Evolutionary conservation across 2,113 vertebrate species (phyloP).

Genomic region (Rhinogobius similis): DNA sequence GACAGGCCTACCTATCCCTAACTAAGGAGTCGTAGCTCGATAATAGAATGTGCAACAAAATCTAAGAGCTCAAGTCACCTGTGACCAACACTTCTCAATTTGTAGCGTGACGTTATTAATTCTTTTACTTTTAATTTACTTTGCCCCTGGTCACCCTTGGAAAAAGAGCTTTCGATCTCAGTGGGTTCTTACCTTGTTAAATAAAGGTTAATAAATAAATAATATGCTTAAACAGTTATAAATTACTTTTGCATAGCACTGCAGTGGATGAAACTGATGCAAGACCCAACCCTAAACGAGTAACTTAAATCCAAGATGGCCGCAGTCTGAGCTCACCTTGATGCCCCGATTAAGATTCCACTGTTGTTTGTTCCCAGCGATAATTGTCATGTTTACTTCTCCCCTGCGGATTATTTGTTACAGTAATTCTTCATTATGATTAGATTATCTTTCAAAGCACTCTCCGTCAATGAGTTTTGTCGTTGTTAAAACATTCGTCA

Average conservation of each 20-base stretch:
- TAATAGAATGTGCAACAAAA: no score
- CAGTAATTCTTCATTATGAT: conserved; percentile 14
- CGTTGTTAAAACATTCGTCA: not conserved
- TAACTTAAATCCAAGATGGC: conserved; percentile 44
- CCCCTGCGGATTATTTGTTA: not conserved
- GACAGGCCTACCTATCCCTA: no score
- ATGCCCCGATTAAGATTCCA: not conserved
- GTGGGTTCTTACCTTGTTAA: no score
- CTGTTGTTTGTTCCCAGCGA: not conserved
- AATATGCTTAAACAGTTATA: not conserved
- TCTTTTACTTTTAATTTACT: no score
- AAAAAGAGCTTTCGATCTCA: no score
- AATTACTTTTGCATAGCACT: not conserved
- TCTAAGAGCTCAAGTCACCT: no score
- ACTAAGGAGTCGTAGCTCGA: no score
- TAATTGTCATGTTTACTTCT: not conserved
- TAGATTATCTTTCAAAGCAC: conserved; percentile 7
- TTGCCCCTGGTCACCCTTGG: no score
- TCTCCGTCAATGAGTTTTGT: not conserved
- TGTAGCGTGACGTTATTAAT: not conserved
- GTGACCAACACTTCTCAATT: no score
- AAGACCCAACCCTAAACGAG: conserved; percentile 41
- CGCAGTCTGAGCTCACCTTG: conserved; percentile 9
- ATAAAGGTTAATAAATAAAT: no score
- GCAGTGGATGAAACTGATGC: conserved; percentile 47